These are phyloP conservation scores for Cryptus viduatorius DNA, from an alignment of 2,888 invertebrate genomes.

Conservation along the genomic window DNA sequence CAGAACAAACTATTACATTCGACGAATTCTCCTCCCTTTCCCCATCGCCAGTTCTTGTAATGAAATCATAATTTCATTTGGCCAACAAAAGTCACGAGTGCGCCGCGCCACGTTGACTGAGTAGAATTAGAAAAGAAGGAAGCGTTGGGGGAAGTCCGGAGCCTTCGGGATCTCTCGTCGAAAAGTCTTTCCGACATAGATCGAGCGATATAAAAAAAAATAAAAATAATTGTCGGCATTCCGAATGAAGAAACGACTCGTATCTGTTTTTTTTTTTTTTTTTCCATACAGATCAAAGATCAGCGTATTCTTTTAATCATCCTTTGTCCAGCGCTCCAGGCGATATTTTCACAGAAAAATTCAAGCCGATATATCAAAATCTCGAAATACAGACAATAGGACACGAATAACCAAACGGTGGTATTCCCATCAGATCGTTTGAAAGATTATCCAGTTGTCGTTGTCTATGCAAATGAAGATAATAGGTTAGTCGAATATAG, in stretches of 20 bases:
- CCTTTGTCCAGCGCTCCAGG: background rate
- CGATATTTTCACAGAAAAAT: background rate
- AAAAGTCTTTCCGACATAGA: slow-evolving; percentile 26
- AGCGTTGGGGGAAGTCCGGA: slow-evolving; percentile 18
- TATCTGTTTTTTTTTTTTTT: slow-evolving; percentile 17
- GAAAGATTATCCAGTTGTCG: slow-evolving; percentile 43
- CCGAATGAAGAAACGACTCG: background rate
- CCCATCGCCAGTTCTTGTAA: slow-evolving; percentile 68
- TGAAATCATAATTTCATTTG: slow-evolving; percentile 77
- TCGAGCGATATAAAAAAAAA: slow-evolving; percentile 13
- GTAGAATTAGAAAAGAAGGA: slow-evolving; percentile 44
- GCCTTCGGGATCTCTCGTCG: slow-evolving; percentile 6
- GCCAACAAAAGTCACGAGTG: slow-evolving; percentile 64
- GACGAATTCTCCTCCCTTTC: slow-evolving; percentile 60
- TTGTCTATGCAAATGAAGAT: slow-evolving; percentile 62
- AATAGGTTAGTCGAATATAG: slow-evolving; percentile 21
- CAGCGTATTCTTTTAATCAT: background rate
- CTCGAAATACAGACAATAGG: background rate
- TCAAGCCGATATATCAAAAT: background rate
- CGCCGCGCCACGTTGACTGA: slow-evolving; percentile 41
- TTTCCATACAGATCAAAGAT: background rate
- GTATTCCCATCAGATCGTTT: slow-evolving; percentile 1
- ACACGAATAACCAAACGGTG: background rate
- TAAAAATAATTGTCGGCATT: slow-evolving; percentile 11
- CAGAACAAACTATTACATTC: slow-evolving; percentile 74